Evolutionary conservation across 2,113 vertebrate species (phyloP).

Genomic region (Tragelaphus scriptus): DNA sequence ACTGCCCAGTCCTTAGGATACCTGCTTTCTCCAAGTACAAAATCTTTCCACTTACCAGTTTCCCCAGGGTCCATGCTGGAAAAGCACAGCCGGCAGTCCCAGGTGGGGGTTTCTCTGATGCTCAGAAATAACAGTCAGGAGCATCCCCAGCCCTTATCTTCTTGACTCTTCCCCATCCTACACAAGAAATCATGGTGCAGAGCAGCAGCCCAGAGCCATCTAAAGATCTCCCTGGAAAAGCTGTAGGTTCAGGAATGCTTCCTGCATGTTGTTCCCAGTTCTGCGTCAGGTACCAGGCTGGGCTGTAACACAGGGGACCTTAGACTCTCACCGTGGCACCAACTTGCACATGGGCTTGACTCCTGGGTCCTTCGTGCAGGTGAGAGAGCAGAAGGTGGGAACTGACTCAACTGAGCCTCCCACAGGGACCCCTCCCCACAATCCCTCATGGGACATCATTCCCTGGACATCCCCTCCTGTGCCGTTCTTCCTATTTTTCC

Average conservation of each 20-base stretch:
- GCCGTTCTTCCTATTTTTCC: background rate
- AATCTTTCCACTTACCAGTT: background rate
- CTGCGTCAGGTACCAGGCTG: background rate
- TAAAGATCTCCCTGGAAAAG: background rate
- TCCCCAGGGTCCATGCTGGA: background rate
- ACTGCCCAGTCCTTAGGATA: background rate
- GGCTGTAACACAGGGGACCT: background rate
- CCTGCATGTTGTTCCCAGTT: fast-evolving
- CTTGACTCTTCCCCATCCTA: background rate
- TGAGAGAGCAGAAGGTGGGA: background rate
- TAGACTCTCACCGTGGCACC: background rate
- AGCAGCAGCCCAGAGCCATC: background rate
- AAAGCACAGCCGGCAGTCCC: background rate
- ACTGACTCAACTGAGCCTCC: too few relatives aligned
- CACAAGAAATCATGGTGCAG: background rate
- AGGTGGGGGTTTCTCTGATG: background rate
- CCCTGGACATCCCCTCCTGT: background rate
- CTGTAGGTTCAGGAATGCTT: background rate
- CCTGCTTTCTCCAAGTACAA: background rate
- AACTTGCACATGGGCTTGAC: background rate
- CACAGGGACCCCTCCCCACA: background rate
- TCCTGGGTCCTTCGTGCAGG: background rate
- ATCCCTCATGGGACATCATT: fast-evolving
- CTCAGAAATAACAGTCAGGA: background rate
- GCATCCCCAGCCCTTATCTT: background rate